Base-by-base conservation (phyloP, 2,113 vertebrate species). In the Propithecus coquereli region DNA sequence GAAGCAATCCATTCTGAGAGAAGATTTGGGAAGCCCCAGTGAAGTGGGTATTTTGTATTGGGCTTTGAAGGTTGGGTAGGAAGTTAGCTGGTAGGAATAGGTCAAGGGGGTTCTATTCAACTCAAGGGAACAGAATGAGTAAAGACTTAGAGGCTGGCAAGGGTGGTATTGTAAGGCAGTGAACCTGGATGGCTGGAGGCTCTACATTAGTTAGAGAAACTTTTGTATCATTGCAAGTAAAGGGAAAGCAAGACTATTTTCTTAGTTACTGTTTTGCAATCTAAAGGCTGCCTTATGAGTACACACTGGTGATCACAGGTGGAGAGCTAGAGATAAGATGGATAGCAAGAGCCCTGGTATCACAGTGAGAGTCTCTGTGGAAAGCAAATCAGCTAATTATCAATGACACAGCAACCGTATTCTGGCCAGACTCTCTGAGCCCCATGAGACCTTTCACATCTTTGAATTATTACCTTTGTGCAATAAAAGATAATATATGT, bases 211-310 rank as follows among this genome's bases (percentile, higher is more conserved):
- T 40, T 88, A 54, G n/a, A 91, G 52, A 89, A 50, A 80, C 13
- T 65, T 66, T 86, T 63, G 12, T 80, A 88, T 88, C 37, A 83
- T 94, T 90, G 16, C 18, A 71, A 7, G 85, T 66, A 90, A 61
- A 90, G 9, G 7, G 32, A 57, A 90, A 63, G 12, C 13, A 77
- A 54, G 43, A 66, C 65, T 45, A 16, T 32, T 87, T 32, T 59
- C 47, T 52, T 34, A n/a, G 5, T 71, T 87, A 43, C 3, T 37
- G 17, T 87, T 92, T 90, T 68, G 6, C n/a, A 63, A 76, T 87
- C 40, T 54, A 34, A 37, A 37, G 30, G 0, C 37, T 83, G 22
- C 61, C 27, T 83, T 87, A 13, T 40, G 14, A 18, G 2, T 47
- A 18, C 61, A 52, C 8, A 68, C 11, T 66, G 45, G 40, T 65